A percentile compares a stretch with the other conserved stretches of the same genome.
Evolutionary conservation across 2,888 invertebrate species (phyloP).

Genomic region (Bombylius discolor): DNA sequence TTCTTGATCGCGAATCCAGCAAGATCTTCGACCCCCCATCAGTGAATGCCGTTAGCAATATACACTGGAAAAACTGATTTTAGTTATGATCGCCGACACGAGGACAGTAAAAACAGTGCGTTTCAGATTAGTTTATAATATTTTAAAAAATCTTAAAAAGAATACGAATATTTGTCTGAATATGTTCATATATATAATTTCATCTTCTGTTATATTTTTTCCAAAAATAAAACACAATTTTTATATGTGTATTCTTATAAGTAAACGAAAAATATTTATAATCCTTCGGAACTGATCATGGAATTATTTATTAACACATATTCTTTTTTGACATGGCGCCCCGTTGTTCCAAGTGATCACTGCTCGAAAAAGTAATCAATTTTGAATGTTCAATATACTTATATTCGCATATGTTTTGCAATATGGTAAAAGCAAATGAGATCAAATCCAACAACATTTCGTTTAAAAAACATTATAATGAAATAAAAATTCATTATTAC

Average conservation of each 20-base stretch:
- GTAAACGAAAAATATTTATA: not conserved
- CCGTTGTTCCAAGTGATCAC: slow-evolving; percentile 17
- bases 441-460: no score
- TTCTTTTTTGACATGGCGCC: slow-evolving; percentile 17
- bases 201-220: no score
- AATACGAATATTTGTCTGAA: no score
- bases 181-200: no score
- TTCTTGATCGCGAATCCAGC: not conserved
- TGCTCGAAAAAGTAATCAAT: slow-evolving; percentile 7
- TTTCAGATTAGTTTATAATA: no score
- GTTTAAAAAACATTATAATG: no score
- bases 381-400: not conserved
- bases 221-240: no score
- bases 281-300: slow-evolving; percentile 1
- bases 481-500: no score
- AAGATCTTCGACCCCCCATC: not conserved
- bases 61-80: not conserved
- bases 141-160: no score
- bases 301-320: slow-evolving; percentile 19
- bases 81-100: not conserved
- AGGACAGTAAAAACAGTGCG: not conserved
- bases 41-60: not conserved
- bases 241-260: no score
- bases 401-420: no score
- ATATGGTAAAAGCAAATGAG: no score